A percentile compares a stretch with the other conserved stretches of the same genome.
Conservation (phyloP, 2,797 vertebrate species). For the Acropternis orthonyx region DNA sequence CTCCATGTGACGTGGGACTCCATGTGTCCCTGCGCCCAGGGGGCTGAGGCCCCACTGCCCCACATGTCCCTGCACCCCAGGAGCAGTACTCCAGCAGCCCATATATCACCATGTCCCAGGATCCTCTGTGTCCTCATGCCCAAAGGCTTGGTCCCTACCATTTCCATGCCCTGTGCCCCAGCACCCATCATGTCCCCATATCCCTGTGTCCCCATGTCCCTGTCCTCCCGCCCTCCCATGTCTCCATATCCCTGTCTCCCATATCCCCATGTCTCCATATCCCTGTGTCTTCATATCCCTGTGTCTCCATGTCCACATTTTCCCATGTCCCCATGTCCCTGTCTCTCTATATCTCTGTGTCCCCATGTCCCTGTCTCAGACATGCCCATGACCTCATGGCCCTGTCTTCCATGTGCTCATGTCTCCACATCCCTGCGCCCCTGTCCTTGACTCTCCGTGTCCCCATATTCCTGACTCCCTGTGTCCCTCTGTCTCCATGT, state of each 20-base stretch:
- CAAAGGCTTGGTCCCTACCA: no score
- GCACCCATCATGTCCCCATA: background rate
- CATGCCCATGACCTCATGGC: fast-evolving
- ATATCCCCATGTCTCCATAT: fast-evolving
- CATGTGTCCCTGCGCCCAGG: fast-evolving
- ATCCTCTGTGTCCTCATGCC: background rate
- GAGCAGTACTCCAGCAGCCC: background rate
- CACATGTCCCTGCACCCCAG: fast-evolving
- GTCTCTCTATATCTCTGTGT: no score
- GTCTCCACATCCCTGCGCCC: no score
- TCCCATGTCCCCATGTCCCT: background rate
- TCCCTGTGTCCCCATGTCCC: background rate
- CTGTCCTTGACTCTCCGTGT: fast-evolving
- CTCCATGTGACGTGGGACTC: fast-evolving
- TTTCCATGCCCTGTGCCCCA: background rate
- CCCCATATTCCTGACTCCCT: no score
- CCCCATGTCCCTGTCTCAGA: background rate
- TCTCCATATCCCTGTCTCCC: background rate
- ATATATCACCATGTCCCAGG: fast-evolving
- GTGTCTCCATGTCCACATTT: background rate
- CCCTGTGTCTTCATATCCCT: background rate
- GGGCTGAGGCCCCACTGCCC: background rate
- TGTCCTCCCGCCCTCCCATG: no score
- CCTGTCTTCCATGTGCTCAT: no score
- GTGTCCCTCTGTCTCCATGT: no score